Conservation (phyloP, 2,888 invertebrate genomes). For the Harpagoxenus sublaevis region DNA sequence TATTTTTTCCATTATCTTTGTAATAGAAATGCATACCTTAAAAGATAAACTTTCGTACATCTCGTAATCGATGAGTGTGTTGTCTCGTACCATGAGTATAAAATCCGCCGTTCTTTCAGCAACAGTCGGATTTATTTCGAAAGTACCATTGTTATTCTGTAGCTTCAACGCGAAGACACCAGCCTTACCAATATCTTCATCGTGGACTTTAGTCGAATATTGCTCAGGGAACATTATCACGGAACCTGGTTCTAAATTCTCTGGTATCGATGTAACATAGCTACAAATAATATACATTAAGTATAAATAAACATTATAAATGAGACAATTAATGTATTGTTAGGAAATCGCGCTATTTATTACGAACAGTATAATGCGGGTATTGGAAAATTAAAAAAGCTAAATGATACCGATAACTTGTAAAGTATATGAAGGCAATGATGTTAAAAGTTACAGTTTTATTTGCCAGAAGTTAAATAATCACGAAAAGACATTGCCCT, state of each 20-base stretch:
- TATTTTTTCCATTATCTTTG: not conserved
- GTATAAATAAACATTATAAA: not conserved
- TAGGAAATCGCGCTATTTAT: not conserved
- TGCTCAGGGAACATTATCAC: constrained; percentile 91
- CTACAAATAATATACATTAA: constrained; percentile 84
- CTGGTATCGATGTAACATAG: constrained; percentile 92
- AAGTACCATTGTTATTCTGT: constrained; percentile 94
- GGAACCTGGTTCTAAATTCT: constrained; percentile 94
- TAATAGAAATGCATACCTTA: constrained; percentile 87
- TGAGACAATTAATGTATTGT: not conserved
- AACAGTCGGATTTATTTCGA: constrained; percentile 94
- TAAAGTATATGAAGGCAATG: too few species aligned
- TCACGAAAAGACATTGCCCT: not conserved
- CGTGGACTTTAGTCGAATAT: constrained; percentile 91
- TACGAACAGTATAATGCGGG: not conserved
- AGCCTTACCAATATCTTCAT: constrained; percentile 93
- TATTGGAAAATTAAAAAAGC: not conserved
- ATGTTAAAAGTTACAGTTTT: not conserved
- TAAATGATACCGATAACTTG: too few species aligned
- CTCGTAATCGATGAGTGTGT: constrained; percentile 94
- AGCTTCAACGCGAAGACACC: constrained; percentile 93
- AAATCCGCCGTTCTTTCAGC: constrained; percentile 93
- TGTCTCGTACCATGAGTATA: constrained; percentile 94
- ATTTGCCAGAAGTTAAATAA: not conserved
- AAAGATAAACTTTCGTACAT: constrained; percentile 91